Conservation (phyloP, 1,140 invertebrate species). For the Ectropis grisescens region DNA sequence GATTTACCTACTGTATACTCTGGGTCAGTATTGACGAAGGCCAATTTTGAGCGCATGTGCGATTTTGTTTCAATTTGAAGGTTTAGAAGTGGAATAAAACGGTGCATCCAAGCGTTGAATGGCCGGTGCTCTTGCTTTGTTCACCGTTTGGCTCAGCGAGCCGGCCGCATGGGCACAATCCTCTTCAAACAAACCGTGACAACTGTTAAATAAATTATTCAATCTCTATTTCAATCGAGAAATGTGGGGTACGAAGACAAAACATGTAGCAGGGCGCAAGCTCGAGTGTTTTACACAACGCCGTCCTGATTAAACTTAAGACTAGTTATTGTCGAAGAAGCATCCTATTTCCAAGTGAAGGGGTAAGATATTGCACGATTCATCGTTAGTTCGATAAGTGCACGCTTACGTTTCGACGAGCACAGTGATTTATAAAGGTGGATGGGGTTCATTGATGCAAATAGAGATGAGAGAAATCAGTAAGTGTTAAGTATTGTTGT, state of each 20-base stretch:
- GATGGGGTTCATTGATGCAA: no score
- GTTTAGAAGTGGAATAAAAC: constrained; percentile 39
- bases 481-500: no score
- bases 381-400: constrained; percentile 36
- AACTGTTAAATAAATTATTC: constrained; percentile 13
- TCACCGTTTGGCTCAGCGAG: constrained; percentile 35
- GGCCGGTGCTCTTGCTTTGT: constrained; percentile 42
- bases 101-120: constrained; percentile 35
- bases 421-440: no score
- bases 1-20: no score
- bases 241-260: no score
- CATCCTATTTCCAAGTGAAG: constrained; percentile 19
- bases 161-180: constrained; percentile 17
- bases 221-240: constrained; percentile 7
- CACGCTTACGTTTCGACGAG: constrained; percentile 28
- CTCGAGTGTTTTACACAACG: no score
- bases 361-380: constrained; percentile 41
- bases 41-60: constrained; percentile 21
- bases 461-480: no score
- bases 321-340: no score
- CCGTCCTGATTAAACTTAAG: no score
- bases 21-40: no score
- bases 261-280: no score
- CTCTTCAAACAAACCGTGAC: constrained; percentile 13
- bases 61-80: constrained; percentile 53